Percentiles rank a stretch among this genome's conserved stretches.
Conservation (phyloP, 2,113 vertebrate genomes). For the Calypte anna region DNA sequence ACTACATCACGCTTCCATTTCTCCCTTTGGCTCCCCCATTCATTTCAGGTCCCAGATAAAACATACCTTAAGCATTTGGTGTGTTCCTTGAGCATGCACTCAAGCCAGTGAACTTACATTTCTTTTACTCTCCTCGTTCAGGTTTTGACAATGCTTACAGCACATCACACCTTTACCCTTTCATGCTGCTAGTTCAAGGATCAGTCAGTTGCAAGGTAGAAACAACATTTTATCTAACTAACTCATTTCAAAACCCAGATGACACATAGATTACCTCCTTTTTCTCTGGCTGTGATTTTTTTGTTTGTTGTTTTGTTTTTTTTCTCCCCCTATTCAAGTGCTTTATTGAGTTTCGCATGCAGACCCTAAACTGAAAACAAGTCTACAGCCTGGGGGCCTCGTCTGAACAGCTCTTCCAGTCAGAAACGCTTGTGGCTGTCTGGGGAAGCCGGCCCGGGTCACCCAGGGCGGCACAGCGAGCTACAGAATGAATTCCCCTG, state of each 20-base stretch:
- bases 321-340: neutral
- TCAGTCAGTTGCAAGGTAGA: neutral
- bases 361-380: neutral
- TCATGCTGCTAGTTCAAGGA: neutral
- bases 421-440: neutral
- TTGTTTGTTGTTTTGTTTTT: too few relatives aligned
- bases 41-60: neutral
- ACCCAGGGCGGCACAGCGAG: neutral
- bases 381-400: neutral
- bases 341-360: neutral
- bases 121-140: neutral
- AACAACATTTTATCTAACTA: neutral
- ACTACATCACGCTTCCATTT: rapidly evolving
- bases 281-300: neutral
- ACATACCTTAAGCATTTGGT: neutral
- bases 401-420: neutral
- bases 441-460: neutral
- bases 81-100: neutral
- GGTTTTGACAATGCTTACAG: neutral
- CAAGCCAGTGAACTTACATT: rapidly evolving
- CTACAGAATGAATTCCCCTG: neutral
- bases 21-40: neutral
- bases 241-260: neutral
- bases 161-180: neutral
- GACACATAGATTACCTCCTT: neutral